Percentiles rank a stretch among this genome's conserved stretches.
phyloP scores from a whole-genome alignment of 2,797 vertebrate genomes.

The Tarsius wallacei region DNA sequence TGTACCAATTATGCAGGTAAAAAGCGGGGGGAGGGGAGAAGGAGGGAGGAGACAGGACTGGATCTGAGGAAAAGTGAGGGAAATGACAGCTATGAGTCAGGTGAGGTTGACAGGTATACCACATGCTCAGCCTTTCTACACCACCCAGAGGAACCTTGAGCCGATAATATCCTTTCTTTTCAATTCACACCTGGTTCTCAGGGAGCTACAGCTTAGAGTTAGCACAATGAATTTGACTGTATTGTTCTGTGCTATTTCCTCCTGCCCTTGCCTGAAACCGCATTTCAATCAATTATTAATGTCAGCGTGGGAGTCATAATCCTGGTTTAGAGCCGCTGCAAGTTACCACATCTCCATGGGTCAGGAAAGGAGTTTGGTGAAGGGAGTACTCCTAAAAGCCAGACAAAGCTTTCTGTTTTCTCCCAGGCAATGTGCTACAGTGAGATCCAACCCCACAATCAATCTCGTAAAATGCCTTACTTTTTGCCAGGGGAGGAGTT shows the following conservation, averaged over 20 bases:
- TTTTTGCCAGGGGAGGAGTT: constrained; percentile 58
- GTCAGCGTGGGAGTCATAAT: constrained; percentile 87
- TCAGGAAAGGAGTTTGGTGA: constrained; percentile 79
- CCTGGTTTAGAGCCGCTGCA: constrained; percentile 84
- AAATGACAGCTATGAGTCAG: constrained; percentile 58
- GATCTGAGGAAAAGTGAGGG: constrained; percentile 45
- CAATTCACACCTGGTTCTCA: constrained; percentile 89
- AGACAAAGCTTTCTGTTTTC: constrained; percentile 83
- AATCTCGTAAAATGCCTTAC: constrained; percentile 62
- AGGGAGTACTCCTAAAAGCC: constrained; percentile 79
- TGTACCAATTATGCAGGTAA: neutral
- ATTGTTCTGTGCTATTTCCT: constrained; percentile 87
- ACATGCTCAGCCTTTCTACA: constrained; percentile 60
- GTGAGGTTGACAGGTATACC: neutral
- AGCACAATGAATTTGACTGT: constrained; percentile 86
- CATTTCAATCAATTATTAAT: constrained; percentile 88
- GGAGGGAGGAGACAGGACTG: neutral
- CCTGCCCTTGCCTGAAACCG: constrained; percentile 87
- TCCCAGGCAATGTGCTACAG: constrained; percentile 60
- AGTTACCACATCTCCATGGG: constrained; percentile 88
- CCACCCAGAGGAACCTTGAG: constrained; percentile 70
- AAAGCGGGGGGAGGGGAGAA: neutral
- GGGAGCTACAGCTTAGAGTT: constrained; percentile 79
- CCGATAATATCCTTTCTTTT: constrained; percentile 79
- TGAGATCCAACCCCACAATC: constrained; percentile 43